A percentile compares a stretch with the other conserved stretches of the same genome.
phyloP scores from a whole-genome alignment of 2,113 vertebrate species.

The Potamarius usumacintae region DNA sequence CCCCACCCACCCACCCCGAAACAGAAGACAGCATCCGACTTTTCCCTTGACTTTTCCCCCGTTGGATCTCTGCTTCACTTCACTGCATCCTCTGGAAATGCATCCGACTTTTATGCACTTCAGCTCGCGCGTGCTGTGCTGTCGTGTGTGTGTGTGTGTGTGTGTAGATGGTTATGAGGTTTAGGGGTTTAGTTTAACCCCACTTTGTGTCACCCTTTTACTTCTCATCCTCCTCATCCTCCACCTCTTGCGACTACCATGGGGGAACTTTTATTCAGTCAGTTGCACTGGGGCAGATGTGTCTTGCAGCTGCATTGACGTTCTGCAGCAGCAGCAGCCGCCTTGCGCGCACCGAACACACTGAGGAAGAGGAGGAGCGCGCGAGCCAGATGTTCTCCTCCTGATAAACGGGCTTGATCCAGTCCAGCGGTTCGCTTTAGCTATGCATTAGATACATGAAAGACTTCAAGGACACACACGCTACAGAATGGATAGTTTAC shows the following conservation, averaged over 20 bases:
- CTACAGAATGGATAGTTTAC: not conserved
- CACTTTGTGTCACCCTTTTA: not conserved
- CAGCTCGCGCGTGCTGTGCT: not conserved
- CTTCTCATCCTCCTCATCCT: not conserved
- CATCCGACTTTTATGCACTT: slow-evolving; percentile 26
- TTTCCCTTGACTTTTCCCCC: not conserved
- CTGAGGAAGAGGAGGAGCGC: slow-evolving; percentile 3
- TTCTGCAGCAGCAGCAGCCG: not conserved
- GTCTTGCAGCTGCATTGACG: not conserved
- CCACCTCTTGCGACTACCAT: not conserved
- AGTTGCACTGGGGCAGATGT: not conserved
- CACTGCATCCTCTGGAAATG: not conserved
- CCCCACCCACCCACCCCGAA: not conserved
- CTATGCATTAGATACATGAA: not conserved
- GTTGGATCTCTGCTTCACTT: not conserved
- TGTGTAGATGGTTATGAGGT: not conserved
- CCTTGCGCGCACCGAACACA: not conserved
- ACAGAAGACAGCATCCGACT: not conserved
- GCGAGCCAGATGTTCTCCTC: not conserved
- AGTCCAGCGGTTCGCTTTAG: not conserved
- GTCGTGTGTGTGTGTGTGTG: not conserved
- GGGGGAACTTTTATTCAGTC: slow-evolving; percentile 4
- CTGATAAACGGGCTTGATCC: not conserved
- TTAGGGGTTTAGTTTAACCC: not conserved
- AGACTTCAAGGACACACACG: not conserved